These are phyloP conservation scores for Phrynocephalus versicolor DNA, from an alignment of 2,113 vertebrate genomes.

Conservation along the genomic window DNA sequence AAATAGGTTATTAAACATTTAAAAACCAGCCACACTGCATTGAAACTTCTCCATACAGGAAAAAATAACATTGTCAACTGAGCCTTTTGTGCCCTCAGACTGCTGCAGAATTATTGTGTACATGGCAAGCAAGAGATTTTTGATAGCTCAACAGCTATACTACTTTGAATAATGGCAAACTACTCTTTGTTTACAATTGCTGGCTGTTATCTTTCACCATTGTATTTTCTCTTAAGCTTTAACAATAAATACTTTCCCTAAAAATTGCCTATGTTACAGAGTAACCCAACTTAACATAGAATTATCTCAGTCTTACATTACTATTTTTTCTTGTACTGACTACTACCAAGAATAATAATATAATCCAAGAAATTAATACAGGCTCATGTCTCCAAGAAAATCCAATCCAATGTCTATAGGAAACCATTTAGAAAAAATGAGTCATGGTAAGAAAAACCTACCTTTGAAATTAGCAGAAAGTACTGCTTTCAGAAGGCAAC, in stretches of 20 bases:
- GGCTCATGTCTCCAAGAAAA: neutral
- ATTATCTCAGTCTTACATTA: neutral
- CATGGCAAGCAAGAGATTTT: constrained; percentile 14
- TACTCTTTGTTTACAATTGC: constrained; percentile 8
- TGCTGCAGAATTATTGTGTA: neutral
- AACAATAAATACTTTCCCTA: constrained; percentile 7
- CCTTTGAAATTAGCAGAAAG: neutral
- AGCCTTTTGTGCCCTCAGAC: constrained; percentile 11
- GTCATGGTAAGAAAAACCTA: neutral
- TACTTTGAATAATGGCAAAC: constrained; percentile 3
- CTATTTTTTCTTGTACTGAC: constrained; percentile 21
- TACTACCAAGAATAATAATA: constrained; percentile 11
- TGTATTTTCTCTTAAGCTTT: constrained; percentile 1
- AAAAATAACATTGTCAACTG: constrained; percentile 49
- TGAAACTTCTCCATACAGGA: constrained; percentile 32
- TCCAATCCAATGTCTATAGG: constrained; percentile 21
- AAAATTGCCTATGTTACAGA: neutral
- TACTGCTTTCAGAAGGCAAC: neutral
- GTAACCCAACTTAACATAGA: constrained; percentile 29
- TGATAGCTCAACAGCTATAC: neutral
- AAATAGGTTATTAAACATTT: no score
- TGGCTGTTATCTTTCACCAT: constrained; percentile 16
- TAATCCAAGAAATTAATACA: neutral
- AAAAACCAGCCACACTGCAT: constrained; percentile 44
- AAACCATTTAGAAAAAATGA: constrained; percentile 11